A percentile compares a stretch with the other conserved stretches of the same genome.
Evolutionary conservation across 2,888 invertebrate species (phyloP).

Genomic region (Taenaris catops): DNA sequence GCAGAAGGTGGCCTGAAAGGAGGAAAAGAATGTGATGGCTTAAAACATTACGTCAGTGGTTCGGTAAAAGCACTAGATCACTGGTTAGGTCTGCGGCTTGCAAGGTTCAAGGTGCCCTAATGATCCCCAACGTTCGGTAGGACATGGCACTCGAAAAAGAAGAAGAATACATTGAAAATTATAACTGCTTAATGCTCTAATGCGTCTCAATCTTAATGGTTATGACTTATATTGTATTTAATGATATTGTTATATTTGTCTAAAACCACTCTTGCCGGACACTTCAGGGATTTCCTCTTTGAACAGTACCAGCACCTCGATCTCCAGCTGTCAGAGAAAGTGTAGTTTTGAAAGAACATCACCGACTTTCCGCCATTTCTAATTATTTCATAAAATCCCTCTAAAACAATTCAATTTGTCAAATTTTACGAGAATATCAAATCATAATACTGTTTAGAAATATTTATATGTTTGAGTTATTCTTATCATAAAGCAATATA

Average conservation of each 20-base stretch:
- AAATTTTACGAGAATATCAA: not conserved
- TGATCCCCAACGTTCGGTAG: too few species aligned
- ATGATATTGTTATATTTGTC: conserved; percentile 30
- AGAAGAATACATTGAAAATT: not conserved
- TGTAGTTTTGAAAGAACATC: conserved; percentile 34
- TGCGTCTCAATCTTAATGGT: conserved; percentile 28
- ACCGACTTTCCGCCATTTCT: conserved; percentile 22
- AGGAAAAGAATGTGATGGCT: too few species aligned
- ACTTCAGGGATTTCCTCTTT: conserved; percentile 31
- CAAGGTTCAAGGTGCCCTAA: too few species aligned
- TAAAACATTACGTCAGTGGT: too few species aligned
- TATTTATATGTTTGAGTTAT: too few species aligned
- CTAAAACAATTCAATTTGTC: conserved; percentile 15
- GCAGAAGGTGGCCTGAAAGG: too few species aligned
- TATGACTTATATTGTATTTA: conserved; percentile 31
- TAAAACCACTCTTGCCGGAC: conserved; percentile 33
- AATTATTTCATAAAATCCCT: conserved; percentile 19
- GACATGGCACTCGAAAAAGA: too few species aligned
- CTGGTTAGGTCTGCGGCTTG: too few species aligned
- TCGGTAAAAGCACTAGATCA: too few species aligned
- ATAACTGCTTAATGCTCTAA: too few species aligned
- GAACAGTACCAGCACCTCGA: conserved; percentile 42
- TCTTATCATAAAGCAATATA: too few species aligned
- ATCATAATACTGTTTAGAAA: too few species aligned
- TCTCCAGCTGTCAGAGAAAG: conserved; percentile 38